Base-by-base conservation (phyloP, 2,888 invertebrate genomes). In the Cosmopolites sordidus region DNA sequence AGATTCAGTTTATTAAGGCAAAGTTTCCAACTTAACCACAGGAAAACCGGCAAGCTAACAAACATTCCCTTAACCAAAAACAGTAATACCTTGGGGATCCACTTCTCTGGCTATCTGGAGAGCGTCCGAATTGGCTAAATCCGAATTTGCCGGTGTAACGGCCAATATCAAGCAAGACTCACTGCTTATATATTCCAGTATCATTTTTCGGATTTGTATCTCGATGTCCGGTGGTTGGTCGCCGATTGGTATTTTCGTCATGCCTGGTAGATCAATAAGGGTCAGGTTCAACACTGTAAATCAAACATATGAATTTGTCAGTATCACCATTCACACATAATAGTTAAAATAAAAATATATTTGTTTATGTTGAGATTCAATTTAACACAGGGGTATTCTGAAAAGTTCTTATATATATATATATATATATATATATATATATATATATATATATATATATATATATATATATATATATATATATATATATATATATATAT, bases 61-160 rank as follows among this genome's bases (percentile, higher is more conserved):
- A 22, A 22, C 8, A 22, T 22, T 22, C 3, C 22, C 8, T n/a
- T 5, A 22, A 22, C 3, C 4, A 22, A 22, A 22, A 22, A 22
- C 8, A 22, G 8, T 4, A 33, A 12, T 33, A 84, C 93, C 94
- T 80, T 91, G 89, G 29, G 91, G 92, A 78, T 98, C 97, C 18
- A 95, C 96, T 78, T 96, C 95, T 78, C 94, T 96, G 70, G 98
- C 94, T 72, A 99, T 82, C 79, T 98, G 98, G 48, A 99, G 81
- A 57, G 98, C 98, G 80, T 99, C 99, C 51, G 97, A 98, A 76
- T 98, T 99, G 54, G 98, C 98, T 75, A 99, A 83, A 80, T 98
- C 98, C 38, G 92, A 87, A 77, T 98, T 98, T 54, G 97, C 98
- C 11, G 98, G 96, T 12, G 95, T 94, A 15, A 98, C 97, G 47